Evolutionary conservation across 2,888 invertebrate genomes (phyloP), one percentile per base, ranked within the genome.

Genomic region (Nymphalis urticae): DNA sequence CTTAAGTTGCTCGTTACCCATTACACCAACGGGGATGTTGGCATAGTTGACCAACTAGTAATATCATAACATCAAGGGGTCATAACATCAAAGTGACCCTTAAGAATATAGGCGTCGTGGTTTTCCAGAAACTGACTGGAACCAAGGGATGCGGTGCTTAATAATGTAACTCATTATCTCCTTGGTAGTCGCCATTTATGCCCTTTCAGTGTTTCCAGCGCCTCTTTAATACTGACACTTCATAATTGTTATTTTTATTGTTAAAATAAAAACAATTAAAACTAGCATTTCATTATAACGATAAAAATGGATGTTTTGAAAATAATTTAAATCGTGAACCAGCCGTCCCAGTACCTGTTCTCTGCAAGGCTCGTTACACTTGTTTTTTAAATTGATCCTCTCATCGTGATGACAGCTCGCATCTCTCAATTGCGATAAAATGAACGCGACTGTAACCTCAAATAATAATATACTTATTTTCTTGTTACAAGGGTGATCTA

Each of bases 401-500:
- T 80, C 78, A 78, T 75, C 76, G 81, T 82, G 82, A 84, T 79
- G 80, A 82, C 80, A 72, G 77, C 75, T 77, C 81, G 83, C 81
- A 79, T 78, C 75, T 77, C 74, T 78, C 78, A 76, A 75, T 75
- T 76, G 77, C 75, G 82, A 82, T 82, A 82, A 83, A 82, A 85
- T 76, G 83, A 82, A 82, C 82, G 80, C 77, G 74, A 74, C 72
- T 78, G 74, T 79, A 81, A 79, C 76, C 78, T 75, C 76, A 77
- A 78, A 77, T 76, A 79, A 79, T 76, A 79, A 79, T 79, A 74
- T 71, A 79, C 80, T 84, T 84, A 79, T 82, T 82, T 81, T 77
- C 82, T 82, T 81, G 78, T 83, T 84, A 85, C 85, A 63, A 81
- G 83, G 86, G 85, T 84, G 85, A 76, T 79, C 80, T 80, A 74